phyloP scores from a whole-genome alignment of 2,113 vertebrate species.

The Kryptolebias marmoratus region DNA sequence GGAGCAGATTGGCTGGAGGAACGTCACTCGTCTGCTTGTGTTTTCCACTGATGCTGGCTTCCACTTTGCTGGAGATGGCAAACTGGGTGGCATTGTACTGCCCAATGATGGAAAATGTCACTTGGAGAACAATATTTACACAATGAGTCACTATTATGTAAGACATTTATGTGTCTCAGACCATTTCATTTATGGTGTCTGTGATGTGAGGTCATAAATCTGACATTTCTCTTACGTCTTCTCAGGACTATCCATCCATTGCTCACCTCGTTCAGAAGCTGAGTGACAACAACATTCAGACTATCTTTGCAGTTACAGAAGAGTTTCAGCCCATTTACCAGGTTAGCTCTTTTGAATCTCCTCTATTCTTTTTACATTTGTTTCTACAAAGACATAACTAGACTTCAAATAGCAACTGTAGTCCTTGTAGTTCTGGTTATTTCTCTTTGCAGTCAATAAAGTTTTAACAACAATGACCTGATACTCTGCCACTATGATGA shows the following conservation, averaged over 20 bases:
- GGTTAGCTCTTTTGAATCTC: slow-evolving; percentile 68
- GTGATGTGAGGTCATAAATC: not conserved
- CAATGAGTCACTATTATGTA: slow-evolving; percentile 99
- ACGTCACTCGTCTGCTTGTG: slow-evolving; percentile 95
- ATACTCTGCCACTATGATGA: too few species aligned
- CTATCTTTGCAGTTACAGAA: slow-evolving; percentile 96
- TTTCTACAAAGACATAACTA: too few species aligned
- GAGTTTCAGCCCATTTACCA: slow-evolving; percentile 97
- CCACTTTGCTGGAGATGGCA: slow-evolving; percentile 98
- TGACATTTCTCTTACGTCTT: slow-evolving; percentile 6
- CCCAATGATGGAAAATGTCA: slow-evolving; percentile 98
- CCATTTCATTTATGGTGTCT: not conserved
- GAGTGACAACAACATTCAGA: slow-evolving; percentile 99
- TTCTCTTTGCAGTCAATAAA: not conserved
- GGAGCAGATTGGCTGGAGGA: slow-evolving; percentile 96
- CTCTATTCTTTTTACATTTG: too few species aligned
- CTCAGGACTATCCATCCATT: slow-evolving; percentile 98
- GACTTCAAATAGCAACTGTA: not conserved
- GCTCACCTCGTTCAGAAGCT: slow-evolving; percentile 98
- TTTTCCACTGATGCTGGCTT: slow-evolving; percentile 99
- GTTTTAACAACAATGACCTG: too few species aligned
- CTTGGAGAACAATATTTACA: slow-evolving; percentile 90
- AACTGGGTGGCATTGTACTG: slow-evolving; percentile 96
- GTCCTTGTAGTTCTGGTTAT: not conserved
- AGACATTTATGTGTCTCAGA: slow-evolving; percentile 51